Conservation (phyloP, 2,888 invertebrate species). For the Pelosia muscerda region DNA sequence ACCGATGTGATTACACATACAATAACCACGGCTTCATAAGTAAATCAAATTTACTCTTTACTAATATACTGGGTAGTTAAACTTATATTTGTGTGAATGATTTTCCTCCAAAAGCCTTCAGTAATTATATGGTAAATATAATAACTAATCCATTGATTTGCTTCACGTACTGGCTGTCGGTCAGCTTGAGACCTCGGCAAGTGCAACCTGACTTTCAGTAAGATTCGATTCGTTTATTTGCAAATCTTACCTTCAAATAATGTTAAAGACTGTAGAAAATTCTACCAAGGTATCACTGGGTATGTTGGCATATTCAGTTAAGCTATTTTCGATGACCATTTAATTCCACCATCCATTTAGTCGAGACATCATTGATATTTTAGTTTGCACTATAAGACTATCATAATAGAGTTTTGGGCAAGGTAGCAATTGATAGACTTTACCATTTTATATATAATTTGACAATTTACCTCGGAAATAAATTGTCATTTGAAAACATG, state of each 20-base stretch:
- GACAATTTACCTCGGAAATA: no score
- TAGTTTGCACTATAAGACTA: no score
- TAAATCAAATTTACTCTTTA: neutral
- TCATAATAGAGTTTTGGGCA: neutral
- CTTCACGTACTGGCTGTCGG: no score
- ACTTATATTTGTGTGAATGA: no score
- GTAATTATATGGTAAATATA: no score
- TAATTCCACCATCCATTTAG: neutral
- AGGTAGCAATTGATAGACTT: no score
- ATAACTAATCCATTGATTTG: no score
- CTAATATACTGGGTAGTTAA: no score
- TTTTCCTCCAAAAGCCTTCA: no score
- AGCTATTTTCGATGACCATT: neutral
- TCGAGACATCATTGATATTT: neutral
- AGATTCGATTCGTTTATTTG: neutral
- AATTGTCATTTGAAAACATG: neutral
- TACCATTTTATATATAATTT: no score
- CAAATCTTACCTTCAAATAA: neutral
- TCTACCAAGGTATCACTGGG: neutral
- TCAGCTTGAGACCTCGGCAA: no score
- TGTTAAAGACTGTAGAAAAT: neutral
- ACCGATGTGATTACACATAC: neutral
- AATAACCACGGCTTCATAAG: neutral
- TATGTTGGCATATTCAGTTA: neutral
- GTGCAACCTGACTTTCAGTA: no score